Conservation (phyloP, 2,113 vertebrate species). For the Myotis yumanensis region DNA sequence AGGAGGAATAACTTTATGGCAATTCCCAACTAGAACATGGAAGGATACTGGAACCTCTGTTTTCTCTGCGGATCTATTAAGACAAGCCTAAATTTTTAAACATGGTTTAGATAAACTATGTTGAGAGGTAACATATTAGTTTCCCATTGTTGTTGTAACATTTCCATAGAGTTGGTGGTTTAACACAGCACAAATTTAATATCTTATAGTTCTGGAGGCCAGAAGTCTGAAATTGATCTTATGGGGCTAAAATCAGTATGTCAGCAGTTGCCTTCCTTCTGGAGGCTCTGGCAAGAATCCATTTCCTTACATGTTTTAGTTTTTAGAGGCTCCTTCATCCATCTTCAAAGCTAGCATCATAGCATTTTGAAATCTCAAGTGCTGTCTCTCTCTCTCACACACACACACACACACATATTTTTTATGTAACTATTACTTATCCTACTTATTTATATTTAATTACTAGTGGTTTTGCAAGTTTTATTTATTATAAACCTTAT, state of each 20-base stretch:
- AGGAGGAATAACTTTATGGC: neutral
- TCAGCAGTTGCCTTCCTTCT: neutral
- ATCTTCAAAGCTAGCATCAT: neutral
- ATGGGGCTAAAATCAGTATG: neutral
- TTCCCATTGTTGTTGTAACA: neutral
- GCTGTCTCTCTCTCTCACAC: neutral
- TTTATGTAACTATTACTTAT: neutral
- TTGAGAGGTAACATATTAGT: neutral
- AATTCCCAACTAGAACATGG: neutral
- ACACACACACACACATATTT: neutral
- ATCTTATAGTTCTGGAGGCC: neutral
- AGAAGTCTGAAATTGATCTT: neutral
- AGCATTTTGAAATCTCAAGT: neutral
- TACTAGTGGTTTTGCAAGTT: slow-evolving; percentile 27
- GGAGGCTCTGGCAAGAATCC: neutral
- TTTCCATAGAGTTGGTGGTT: neutral
- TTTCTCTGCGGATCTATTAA: neutral
- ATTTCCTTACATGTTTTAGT: neutral
- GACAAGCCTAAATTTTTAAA: neutral
- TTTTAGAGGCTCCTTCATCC: neutral
- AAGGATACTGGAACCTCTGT: neutral
- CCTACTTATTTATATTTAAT: neutral
- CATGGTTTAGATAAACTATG: neutral
- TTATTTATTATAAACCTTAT: neutral
- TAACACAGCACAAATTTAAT: neutral